Evolutionary conservation across 2,797 vertebrate species (phyloP).

Genomic region (Phrynocephalus forsythii): DNA sequence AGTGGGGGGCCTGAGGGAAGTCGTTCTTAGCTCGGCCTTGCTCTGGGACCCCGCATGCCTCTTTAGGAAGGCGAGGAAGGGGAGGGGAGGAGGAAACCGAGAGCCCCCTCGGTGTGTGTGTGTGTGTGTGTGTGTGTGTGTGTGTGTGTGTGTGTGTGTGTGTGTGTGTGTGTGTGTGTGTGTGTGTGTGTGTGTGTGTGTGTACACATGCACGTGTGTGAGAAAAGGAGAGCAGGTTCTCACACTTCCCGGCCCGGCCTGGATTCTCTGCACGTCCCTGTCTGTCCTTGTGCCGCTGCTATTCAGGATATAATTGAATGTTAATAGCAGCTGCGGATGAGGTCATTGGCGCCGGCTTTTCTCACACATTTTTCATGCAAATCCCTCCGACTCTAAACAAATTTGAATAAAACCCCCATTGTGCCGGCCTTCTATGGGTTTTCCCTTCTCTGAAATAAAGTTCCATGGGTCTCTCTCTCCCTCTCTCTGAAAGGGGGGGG

Average conservation of each 20-base stretch:
- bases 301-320: constrained; percentile 90
- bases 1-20: too few species aligned
- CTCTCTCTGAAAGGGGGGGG: constrained; percentile 10
- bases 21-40: too few species aligned
- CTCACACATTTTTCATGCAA: constrained; percentile 90
- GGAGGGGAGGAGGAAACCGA: not conserved
- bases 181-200: too few species aligned
- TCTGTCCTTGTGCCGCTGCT: constrained; percentile 78
- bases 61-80: too few species aligned
- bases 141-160: too few species aligned
- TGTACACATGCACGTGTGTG: not conserved
- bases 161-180: too few species aligned
- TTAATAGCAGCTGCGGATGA: constrained; percentile 89
- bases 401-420: constrained; percentile 88
- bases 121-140: too few species aligned
- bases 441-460: not conserved
- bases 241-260: constrained; percentile 74
- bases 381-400: constrained; percentile 87
- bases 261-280: constrained; percentile 84
- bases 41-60: too few species aligned
- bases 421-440: constrained; percentile 73
- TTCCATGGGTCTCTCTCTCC: constrained; percentile 15
- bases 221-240: constrained; percentile 60
- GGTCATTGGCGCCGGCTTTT: constrained; percentile 86
- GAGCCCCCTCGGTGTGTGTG: not conserved